Base-by-base conservation (phyloP, 2,888 invertebrate genomes). In the Parnassius orleans region DNA sequence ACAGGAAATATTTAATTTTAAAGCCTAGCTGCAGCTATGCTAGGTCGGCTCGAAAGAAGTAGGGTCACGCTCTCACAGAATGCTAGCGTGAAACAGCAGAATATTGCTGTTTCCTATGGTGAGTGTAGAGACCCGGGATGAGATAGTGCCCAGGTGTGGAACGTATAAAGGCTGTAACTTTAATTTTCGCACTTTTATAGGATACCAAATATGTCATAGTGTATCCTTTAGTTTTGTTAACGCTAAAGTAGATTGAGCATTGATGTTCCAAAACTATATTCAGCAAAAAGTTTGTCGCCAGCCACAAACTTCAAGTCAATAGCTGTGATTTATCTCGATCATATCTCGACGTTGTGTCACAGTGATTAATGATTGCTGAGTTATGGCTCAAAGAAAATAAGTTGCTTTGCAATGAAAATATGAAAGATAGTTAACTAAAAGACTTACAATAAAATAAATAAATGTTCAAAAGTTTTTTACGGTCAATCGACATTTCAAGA, bases 351-450 rank as follows among this genome's bases (percentile, higher is more conserved):
- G 50, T 55, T 43, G 44, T 43, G 43, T 60, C 54, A 14, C 5
- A 10, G n/a, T 60, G 60, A 60, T 55, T 55, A 60, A 60, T 60
- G 54, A 54, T 55, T 55, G 2, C 12, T 41, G 53, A 53, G 53
- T 53, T 53, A 41, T 53, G 33, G 41, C 53, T 11, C 10, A 33
- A 33, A 41, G 41, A n/a, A 41, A 41, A 53, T 53, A 9, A 9
- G 41, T 24, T 10, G 52, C 24, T 33, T 52, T 52, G 52, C 33
- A 24, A 52, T 14, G n/a, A 48, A 48, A 14, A 48, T 10, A 48
- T 33, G 33, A 7, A 0, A 33, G 7, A 33, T 0, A 33, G 7
- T 33, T 1, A 5, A 33, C 33, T 33, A 1, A 33, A 5, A 5
- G 7, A 33, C 5, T 33, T 33, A 5, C 5, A 46, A n/a, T n/a